phyloP scores from a whole-genome alignment of 2,888 invertebrate species.

The Morpho achilles region DNA sequence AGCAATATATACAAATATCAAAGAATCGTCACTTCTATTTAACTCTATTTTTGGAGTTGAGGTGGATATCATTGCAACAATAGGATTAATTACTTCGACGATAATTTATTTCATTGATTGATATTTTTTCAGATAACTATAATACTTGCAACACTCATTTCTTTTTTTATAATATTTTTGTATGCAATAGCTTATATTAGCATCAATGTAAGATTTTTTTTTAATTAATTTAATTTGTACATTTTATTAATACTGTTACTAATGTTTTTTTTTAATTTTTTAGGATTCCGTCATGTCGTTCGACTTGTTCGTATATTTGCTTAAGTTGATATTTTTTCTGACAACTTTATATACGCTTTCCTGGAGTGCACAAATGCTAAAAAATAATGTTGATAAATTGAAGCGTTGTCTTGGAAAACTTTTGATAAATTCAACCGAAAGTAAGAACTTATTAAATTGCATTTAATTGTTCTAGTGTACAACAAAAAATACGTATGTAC shows the following conservation, averaged over 20 bases:
- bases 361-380: conserved; percentile 34
- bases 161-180: conserved; percentile 7
- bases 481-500: no score
- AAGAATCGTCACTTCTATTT: conserved; percentile 12
- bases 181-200: conserved; percentile 3
- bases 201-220: conserved; percentile 8
- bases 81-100: no score
- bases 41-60: conserved; percentile 20
- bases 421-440: conserved; percentile 22
- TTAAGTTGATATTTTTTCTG: conserved; percentile 28
- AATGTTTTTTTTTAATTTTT: not conserved
- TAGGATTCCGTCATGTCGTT: not conserved
- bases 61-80: conserved; percentile 1
- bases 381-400: conserved; percentile 32
- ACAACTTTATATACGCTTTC: conserved; percentile 32
- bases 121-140: conserved; percentile 20
- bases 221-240: not conserved
- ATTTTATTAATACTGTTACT: not conserved
- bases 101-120: not conserved
- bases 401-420: conserved; percentile 34
- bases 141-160: conserved; percentile 2
- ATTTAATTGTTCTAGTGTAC: conserved; percentile 1
- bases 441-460: conserved; percentile 26
- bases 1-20: conserved; percentile 12
- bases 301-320: conserved; percentile 10